Percentiles rank a stretch among this genome's conserved stretches.
Evolutionary conservation across 2,888 invertebrate species (phyloP).

Genomic region (Helleia helle): DNA sequence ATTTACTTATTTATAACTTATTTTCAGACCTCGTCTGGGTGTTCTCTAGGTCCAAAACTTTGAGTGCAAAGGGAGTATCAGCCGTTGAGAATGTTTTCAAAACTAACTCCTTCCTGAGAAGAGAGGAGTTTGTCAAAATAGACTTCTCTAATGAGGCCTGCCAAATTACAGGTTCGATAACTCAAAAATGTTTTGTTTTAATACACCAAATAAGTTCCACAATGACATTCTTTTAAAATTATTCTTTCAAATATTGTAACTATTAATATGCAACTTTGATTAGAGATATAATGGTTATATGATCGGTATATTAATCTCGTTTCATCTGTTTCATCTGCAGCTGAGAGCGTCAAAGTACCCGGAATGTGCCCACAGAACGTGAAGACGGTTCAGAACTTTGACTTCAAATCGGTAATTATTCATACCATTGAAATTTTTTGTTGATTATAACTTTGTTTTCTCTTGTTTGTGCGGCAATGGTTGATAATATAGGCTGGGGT

Average conservation of each 20-base stretch:
- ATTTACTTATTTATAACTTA: background rate
- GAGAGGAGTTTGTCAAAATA: background rate
- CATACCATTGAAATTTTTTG: background rate
- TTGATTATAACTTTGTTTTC: background rate
- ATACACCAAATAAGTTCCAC: too few species aligned
- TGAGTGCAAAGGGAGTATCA: background rate
- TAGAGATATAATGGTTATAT: too few species aligned
- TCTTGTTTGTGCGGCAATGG: background rate
- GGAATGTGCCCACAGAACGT: slow-evolving; percentile 47
- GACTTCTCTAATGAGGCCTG: background rate
- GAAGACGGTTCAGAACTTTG: slow-evolving; percentile 49
- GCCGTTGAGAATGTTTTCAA: background rate
- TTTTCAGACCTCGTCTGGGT: slow-evolving; percentile 7
- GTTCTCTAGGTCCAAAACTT: slow-evolving; percentile 3
- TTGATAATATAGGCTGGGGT: too few species aligned
- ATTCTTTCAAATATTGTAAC: too few species aligned
- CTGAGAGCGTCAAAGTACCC: slow-evolving; percentile 40
- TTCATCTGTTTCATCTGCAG: slow-evolving; percentile 21
- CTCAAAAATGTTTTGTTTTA: too few species aligned
- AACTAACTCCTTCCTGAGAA: background rate
- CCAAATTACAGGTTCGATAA: background rate
- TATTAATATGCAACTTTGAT: too few species aligned
- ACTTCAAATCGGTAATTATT: slow-evolving; percentile 18
- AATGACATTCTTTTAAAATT: too few species aligned
- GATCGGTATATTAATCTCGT: background rate